Evolutionary conservation across 2,888 invertebrate species (phyloP), one percentile per base, ranked within the genome.

Genomic region (Galerucella pusilla): DNA sequence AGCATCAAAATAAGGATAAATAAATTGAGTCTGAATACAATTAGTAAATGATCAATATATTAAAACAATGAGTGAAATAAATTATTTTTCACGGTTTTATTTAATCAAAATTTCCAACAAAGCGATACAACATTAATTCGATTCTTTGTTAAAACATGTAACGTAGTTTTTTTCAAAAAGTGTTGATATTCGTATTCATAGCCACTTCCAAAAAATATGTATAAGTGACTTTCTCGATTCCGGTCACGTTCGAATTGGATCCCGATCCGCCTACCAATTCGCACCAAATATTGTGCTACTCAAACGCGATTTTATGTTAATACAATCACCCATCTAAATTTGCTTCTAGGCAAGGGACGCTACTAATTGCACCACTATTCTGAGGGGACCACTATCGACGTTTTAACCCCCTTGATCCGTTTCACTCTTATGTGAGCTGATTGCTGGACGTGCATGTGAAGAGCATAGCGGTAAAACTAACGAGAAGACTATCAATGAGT

Each of bases 271-370:
- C 74, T 67, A 68, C 77, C 78, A 75, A 77, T 81, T 81, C 78
- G 75, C 80, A 76, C 79, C 80, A 76, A 80, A 81, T 77, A 78
- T 78, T 77, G 76, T 79, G 72, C 74, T 67, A 77, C 76, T 75
- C 73, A 71, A 77, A 76, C 75, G 76, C 78, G 79, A 81, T 82
- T 81, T 81, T 80, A 80, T 82, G 81, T 81, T 83, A 83, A 83
- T 82, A 81, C 78, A 82, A 81, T 83, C 81, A 80, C 75, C 77
- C 80, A 77, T 80, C 77, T 74, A 73, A 75, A 77, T 77, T 78
- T 74, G 74, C 69, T 73, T 61, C 68, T 71, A 75, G 60, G 71
- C 73, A 35, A 68, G 78, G 80, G 75, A 73, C 68, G 71, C 60
- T 72, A 72, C 79, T 82, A 81, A 83, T 82, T 82, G 81, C 80